phyloP scores from a whole-genome alignment of 2,797 vertebrate species.

The Lepilemur ruficaudatus region DNA sequence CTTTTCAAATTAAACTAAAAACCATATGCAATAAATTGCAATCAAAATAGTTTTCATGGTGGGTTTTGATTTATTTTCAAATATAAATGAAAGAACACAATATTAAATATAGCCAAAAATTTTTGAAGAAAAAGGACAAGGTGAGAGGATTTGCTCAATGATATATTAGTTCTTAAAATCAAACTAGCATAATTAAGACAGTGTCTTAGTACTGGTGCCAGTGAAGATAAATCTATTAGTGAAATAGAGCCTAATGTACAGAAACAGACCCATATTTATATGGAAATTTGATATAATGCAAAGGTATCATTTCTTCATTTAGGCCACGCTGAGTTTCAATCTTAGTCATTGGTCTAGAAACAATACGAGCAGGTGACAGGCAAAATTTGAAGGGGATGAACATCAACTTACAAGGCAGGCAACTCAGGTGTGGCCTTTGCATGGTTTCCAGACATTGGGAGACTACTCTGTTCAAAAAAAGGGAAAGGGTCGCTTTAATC shows the following conservation, averaged over 20 bases:
- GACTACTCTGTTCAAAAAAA: not conserved
- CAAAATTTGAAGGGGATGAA: not conserved
- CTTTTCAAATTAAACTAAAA: not conserved
- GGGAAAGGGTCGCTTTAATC: not conserved
- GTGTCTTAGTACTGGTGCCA: not conserved
- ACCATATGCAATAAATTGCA: not conserved
- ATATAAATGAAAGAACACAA: not conserved
- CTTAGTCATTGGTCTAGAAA: not conserved
- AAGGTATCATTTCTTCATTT: not conserved
- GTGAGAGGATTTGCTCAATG: not conserved
- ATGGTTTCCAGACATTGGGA: not conserved
- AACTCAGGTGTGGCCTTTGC: not conserved
- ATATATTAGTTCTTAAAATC: not conserved
- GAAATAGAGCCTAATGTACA: not conserved
- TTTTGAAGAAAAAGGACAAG: not conserved
- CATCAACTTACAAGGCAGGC: not conserved
- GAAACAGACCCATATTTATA: not conserved
- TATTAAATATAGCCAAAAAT: not conserved
- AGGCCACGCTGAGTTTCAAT: not conserved
- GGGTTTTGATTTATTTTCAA: not conserved
- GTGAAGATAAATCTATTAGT: not conserved
- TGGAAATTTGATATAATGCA: not conserved
- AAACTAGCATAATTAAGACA: not conserved
- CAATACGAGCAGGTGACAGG: not conserved
- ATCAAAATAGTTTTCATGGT: not conserved